A percentile compares a stretch with the other conserved stretches of the same genome.
These are phyloP conservation scores for Phalera bucephala DNA, from an alignment of 2,888 invertebrate species.

Conservation along the genomic window DNA sequence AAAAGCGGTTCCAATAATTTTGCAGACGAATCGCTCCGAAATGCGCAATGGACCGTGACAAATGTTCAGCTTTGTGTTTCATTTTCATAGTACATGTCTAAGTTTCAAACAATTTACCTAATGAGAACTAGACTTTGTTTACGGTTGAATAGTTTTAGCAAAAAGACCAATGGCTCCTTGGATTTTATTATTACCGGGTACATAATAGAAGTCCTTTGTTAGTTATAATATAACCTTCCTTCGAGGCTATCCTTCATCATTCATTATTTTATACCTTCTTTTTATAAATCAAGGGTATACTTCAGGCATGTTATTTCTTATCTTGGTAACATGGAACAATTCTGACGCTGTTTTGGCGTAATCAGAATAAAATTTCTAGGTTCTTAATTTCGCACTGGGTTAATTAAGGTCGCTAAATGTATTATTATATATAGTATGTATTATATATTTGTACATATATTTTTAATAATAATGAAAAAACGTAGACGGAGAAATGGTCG, in stretches of 20 bases:
- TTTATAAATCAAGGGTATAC: slow-evolving; percentile 5
- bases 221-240: slow-evolving; percentile 5
- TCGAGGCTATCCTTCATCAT: slow-evolving; percentile 19
- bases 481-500: no score
- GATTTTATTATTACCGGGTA: slow-evolving; percentile 1
- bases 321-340: no score
- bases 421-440: no score
- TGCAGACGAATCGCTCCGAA: slow-evolving; percentile 12
- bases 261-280: slow-evolving; percentile 10
- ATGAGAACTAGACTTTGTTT: slow-evolving; percentile 15
- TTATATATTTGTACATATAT: no score
- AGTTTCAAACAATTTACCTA: slow-evolving; percentile 19
- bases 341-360: no score
- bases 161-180: slow-evolving; percentile 7
- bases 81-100: slow-evolving; percentile 7
- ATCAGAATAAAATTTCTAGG: no score
- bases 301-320: slow-evolving; percentile 2
- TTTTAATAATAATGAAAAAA: no score
- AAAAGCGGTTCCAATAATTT: slow-evolving; percentile 17
- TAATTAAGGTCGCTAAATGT: no score
- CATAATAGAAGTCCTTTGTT: neutral
- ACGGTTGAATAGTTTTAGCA: slow-evolving; percentile 7
- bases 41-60: slow-evolving; percentile 11
- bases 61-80: slow-evolving; percentile 4
- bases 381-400: no score